Evolutionary conservation across 2,888 invertebrate species (phyloP).

Genomic region (Furcula furcula): DNA sequence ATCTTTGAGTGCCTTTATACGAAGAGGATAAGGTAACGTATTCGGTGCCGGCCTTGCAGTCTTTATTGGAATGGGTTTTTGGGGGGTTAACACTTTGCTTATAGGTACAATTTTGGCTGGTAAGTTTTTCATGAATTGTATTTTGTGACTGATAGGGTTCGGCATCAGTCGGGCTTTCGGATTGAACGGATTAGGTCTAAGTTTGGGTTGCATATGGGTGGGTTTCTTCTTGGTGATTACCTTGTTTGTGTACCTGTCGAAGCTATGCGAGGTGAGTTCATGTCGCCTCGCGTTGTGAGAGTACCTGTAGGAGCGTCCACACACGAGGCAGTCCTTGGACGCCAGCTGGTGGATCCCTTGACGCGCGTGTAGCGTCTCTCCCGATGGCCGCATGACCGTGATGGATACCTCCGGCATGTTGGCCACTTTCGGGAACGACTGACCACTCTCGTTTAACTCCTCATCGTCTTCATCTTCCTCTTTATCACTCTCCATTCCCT

Average conservation of each 20-base stretch:
- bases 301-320: slow-evolving; percentile 73
- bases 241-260: slow-evolving; percentile 78
- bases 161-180: slow-evolving; percentile 75
- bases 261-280: slow-evolving; percentile 71
- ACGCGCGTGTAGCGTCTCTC: slow-evolving; percentile 67
- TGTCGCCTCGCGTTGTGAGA: slow-evolving; percentile 77
- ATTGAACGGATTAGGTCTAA: slow-evolving; percentile 75
- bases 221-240: slow-evolving; percentile 54
- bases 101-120: slow-evolving; percentile 50
- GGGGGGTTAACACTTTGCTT: slow-evolving; percentile 51
- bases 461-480: slow-evolving; percentile 67
- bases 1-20: slow-evolving; percentile 77
- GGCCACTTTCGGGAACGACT: slow-evolving; percentile 46
- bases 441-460: slow-evolving; percentile 40
- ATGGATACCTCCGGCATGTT: slow-evolving; percentile 74
- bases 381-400: slow-evolving; percentile 71
- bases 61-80: slow-evolving; percentile 69
- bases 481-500: slow-evolving; percentile 71
- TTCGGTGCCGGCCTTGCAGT: slow-evolving; percentile 53
- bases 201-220: slow-evolving; percentile 61
- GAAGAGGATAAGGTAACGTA: slow-evolving; percentile 70
- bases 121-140: slow-evolving; percentile 60
- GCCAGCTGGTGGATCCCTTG: slow-evolving; percentile 77
- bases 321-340: slow-evolving; percentile 76
- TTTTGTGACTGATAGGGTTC: slow-evolving; percentile 73